Percentiles rank a stretch among this genome's conserved stretches.
phyloP scores from a whole-genome alignment of 2,888 invertebrate species.

The Drosophila mettleri region DNA sequence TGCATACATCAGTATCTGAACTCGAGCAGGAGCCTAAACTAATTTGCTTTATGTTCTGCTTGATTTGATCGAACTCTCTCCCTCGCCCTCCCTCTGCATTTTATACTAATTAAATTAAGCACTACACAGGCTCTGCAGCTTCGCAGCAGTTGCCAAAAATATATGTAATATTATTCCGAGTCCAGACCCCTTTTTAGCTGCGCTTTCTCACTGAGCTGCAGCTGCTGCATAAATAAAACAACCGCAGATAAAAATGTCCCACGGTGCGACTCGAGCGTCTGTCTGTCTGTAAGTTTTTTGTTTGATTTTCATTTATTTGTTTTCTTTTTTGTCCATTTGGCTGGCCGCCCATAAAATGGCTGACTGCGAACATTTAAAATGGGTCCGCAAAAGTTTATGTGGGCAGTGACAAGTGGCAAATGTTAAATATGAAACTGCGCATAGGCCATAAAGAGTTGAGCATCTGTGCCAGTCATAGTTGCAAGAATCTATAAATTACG shows the following conservation, averaged over 20 bases:
- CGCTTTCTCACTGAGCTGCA: conserved; percentile 32
- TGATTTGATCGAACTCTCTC: conserved; percentile 2
- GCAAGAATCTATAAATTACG: conserved; percentile 3
- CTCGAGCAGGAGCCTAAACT: conserved; percentile 1
- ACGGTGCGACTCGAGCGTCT: conserved; percentile 28
- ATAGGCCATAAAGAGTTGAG: conserved; percentile 4
- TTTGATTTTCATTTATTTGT: neutral
- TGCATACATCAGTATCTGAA: conserved; percentile 18
- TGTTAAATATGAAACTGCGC: conserved; percentile 8
- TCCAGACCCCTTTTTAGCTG: conserved; percentile 30
- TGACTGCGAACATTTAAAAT: conserved; percentile 38
- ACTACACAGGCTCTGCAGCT: conserved; percentile 13
- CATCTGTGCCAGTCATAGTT: conserved; percentile 1
- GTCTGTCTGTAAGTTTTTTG: conserved; percentile 37
- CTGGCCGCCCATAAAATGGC: conserved; percentile 49
- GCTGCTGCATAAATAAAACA: conserved; percentile 71
- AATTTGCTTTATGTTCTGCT: conserved; percentile 25
- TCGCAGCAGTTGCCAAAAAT: conserved; percentile 19
- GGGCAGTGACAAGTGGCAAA: conserved; percentile 16
- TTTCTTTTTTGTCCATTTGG: conserved; percentile 35
- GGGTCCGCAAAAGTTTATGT: conserved; percentile 31
- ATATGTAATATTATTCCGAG: neutral
- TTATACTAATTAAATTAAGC: conserved; percentile 67
- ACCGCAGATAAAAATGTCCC: conserved; percentile 55
- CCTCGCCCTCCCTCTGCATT: neutral